Base-by-base conservation (phyloP, 2,888 invertebrate species). In the Coecobrya sp. region DNA sequence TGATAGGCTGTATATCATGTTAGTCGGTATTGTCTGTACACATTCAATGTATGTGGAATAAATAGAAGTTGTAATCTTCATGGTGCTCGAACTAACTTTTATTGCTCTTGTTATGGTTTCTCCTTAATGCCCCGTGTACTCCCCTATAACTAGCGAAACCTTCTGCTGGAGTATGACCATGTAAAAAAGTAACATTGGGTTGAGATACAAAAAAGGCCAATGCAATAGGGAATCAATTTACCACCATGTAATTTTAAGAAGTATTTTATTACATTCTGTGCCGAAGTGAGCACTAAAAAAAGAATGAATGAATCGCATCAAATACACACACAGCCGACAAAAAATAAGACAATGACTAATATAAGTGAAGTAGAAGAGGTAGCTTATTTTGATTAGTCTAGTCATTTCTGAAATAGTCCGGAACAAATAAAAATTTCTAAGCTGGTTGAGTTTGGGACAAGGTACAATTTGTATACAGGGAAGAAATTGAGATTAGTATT, bases 91-190 rank as follows among this genome's bases (percentile, higher is more conserved):
- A 45, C 45, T 45, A 45, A 42, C 42, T 73, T 73, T 73, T 73
- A 73, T 73, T n/a, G 42, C 45, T 22, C 22, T 42, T 73, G 73
- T 73, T 73, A 73, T 73, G 73, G 42, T 45, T 73, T 73, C 73
- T 45, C 19, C 45, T 70, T 73, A 73, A 73, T 73, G 73, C 45
- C 42, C 73, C 10, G 73, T 22, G 45, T 45, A 45, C 22, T 22
- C 45, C 42, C 22, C 0, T 22, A 73, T 73, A 73, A 42, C 42
- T 45, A 45, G 59, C 45, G n/a, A 73, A 45, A 73, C 73, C 45
- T 42, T 73, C 42, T 73, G 45, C 42, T 73, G 45, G 45, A 73
- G 19, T 19, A 45, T 22, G 45, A 45, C 42, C 73, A 73, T 4
- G 73, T 73, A 42, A 45, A n/a, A n/a, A n/a, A 73, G 45, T 22